phyloP scores from a whole-genome alignment of 2,113 vertebrate species.

The Chionodraco myersi region DNA sequence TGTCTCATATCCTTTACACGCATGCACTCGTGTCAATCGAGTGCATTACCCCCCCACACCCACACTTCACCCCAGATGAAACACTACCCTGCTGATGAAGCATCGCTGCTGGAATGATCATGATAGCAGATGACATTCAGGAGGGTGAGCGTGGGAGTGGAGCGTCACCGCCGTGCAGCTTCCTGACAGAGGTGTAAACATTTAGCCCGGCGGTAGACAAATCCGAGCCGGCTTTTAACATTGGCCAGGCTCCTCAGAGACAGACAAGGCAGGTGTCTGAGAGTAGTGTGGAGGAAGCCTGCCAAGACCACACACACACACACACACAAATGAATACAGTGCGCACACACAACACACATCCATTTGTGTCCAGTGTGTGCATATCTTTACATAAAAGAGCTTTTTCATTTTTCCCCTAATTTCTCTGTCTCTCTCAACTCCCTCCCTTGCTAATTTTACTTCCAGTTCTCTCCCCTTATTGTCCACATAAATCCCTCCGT shows the following conservation, averaged over 20 bases:
- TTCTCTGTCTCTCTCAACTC: constrained; percentile 12
- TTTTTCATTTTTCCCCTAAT: constrained; percentile 14
- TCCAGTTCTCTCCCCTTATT: constrained; percentile 31
- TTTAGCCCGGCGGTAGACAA: constrained; percentile 58
- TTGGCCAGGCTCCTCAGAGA: constrained; percentile 46
- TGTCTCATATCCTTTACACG: constrained; percentile 6
- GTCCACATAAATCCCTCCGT: constrained; percentile 39
- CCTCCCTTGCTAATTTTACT: constrained; percentile 45
- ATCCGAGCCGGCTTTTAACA: constrained; percentile 54
- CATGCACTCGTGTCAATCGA: constrained; percentile 19
- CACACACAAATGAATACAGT: background rate
- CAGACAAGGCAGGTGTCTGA: constrained; percentile 50
- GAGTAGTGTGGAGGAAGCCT: constrained; percentile 35
- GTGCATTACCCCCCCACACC: constrained; percentile 11
- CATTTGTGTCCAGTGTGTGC: background rate
- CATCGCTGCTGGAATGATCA: background rate
- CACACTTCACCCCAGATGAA: constrained; percentile 34
- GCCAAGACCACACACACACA: constrained; percentile 39
- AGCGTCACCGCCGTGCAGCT: constrained; percentile 31
- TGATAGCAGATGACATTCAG: constrained; percentile 54
- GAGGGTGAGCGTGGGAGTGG: constrained; percentile 40
- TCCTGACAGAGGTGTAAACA: constrained; percentile 67
- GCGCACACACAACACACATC: background rate
- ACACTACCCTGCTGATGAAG: constrained; percentile 29
- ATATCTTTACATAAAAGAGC: constrained; percentile 33